Evolutionary conservation across 2,888 invertebrate species (phyloP), one percentile per base, ranked within the genome.

Genomic region (Abrostola triplasia): DNA sequence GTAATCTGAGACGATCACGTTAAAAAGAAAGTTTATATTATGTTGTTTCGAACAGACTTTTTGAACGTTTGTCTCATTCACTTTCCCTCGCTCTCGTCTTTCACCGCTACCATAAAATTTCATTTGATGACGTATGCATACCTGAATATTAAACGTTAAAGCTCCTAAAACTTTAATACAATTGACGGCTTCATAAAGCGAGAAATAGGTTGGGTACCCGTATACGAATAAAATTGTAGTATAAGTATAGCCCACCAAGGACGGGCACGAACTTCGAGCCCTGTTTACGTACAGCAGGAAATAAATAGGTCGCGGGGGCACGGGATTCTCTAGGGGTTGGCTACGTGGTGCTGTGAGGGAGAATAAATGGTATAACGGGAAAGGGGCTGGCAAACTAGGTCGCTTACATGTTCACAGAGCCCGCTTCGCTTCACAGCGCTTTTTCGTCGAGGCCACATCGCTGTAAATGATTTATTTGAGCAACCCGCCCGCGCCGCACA

Each of bases 241-340:
- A 24, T 24, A 24, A 24, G 24, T 24, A 76, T 79, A 79, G 79
- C 59, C 67, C 67, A 72, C 54, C 51, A 59, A 77, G 59, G 66
- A 54, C 44, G 49, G 67, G 50, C 54, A 61, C 62, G 60, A 62
- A 44, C 38, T 58, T 36, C 42, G 59, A 73, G 77, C 58, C 24
- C 51, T 10, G 80, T 81, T 86, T 87, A 88, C 84, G 83, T 88
- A 87, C 87, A 86, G 83, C 79, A 83, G 83, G 82, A 88, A 88
- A 85, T 85, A 91, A 87, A 88, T 92, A 88, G 92, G 92, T 91
- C 92, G 84, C 81, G 81, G 76, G 84, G 82, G 80, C 82, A 78
- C 76, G 74, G 72, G 72, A 71, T 75, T 77, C 81, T 67, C 62
- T 54, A 57, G 73, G 64, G 75, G 71, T 61, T 71, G 62, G 67